These are phyloP conservation scores for Hirudo medicinalis DNA, from an alignment of 1,140 invertebrate species.

Conservation along the genomic window DNA sequence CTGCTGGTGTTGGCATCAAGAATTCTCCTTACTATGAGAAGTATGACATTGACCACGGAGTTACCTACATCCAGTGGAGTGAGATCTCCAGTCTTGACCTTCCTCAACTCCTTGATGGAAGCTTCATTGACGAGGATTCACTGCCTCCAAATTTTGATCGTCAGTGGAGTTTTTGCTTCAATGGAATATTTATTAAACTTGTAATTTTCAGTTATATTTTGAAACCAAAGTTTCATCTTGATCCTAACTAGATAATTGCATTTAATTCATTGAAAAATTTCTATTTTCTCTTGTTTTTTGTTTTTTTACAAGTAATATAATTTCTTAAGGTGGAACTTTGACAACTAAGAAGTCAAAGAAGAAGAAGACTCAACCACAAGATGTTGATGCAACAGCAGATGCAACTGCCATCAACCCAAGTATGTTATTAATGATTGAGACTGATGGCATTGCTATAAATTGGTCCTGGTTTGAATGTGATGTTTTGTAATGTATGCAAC, in stretches of 20 bases:
- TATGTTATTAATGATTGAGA: no score
- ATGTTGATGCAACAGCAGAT: no score
- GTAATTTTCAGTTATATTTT: neutral
- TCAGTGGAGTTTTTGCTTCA: neutral
- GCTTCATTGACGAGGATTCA: conserved; percentile 83
- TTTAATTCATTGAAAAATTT: neutral
- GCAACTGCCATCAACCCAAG: no score
- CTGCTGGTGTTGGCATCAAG: conserved; percentile 87
- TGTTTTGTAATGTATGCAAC: no score
- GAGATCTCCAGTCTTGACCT: conserved; percentile 62
- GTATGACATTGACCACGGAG: conserved; percentile 84
- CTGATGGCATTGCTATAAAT: no score
- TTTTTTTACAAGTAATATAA: neutral
- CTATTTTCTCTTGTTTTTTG: conserved; percentile 1
- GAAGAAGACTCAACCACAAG: no score
- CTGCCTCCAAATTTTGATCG: conserved; percentile 48
- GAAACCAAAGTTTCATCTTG: neutral
- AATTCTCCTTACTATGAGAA: conserved; percentile 81
- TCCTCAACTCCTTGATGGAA: conserved; percentile 78
- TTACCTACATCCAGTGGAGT: conserved; percentile 80
- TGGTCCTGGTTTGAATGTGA: no score
- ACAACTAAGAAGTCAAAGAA: no score
- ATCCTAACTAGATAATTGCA: neutral
- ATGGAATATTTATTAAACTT: neutral
- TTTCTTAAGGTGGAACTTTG: neutral